Conservation (phyloP, 2,113 vertebrate species). For the Sclerurus mexicanus region DNA sequence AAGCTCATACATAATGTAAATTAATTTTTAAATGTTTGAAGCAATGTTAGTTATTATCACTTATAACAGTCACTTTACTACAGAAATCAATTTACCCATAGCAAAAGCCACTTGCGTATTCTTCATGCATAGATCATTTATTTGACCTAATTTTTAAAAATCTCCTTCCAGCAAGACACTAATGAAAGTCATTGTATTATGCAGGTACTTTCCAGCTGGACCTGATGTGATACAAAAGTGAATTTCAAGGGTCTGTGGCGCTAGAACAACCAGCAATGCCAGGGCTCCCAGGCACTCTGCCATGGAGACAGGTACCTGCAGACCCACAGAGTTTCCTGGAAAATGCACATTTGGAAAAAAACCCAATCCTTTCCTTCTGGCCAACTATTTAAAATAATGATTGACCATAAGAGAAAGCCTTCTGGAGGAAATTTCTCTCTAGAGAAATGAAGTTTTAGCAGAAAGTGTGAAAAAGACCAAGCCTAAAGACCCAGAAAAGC, state of each 20-base stretch:
- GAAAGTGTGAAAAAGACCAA: not conserved
- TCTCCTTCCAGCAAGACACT: not conserved
- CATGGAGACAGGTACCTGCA: not conserved
- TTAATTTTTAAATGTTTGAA: conserved; percentile 1
- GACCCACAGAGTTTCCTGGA: not conserved
- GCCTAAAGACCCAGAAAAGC: not conserved
- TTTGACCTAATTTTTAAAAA: not conserved
- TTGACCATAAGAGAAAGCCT: not conserved
- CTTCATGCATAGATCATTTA: not conserved
- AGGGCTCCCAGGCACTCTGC: not conserved
- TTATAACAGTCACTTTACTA: not conserved
- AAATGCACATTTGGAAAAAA: not conserved
- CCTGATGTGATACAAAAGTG: not conserved
- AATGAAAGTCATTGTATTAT: not conserved
- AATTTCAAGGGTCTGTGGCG: not conserved
- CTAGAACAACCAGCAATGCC: not conserved
- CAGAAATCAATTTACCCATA: not conserved
- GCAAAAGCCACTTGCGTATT: not conserved
- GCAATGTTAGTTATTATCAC: not conserved
- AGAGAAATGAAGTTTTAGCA: not conserved
- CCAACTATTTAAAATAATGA: not conserved
- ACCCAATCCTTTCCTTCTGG: not conserved
- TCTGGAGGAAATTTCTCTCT: not conserved
- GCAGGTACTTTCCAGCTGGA: not conserved
- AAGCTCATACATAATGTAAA: not conserved